phyloP scores from a whole-genome alignment of 2,113 vertebrate species.

The Thalassoma bifasciatum region DNA sequence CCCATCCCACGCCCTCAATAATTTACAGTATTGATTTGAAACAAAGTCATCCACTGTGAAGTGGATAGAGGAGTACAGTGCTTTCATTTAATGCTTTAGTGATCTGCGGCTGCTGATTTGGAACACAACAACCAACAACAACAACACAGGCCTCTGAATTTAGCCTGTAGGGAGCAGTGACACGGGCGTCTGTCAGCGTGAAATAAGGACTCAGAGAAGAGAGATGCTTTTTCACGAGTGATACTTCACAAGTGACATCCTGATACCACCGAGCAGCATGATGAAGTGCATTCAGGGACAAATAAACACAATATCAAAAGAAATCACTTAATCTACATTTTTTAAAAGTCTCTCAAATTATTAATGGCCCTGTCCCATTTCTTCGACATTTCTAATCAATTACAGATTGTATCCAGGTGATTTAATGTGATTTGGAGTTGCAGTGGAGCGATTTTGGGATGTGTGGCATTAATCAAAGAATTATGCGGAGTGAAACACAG shows the following conservation, averaged over 20 bases:
- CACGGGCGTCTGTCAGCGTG: slow-evolving; percentile 58
- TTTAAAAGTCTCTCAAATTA: slow-evolving; percentile 56
- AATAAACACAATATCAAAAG: slow-evolving; percentile 68
- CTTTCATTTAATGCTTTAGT: slow-evolving; percentile 76
- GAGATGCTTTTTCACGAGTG: slow-evolving; percentile 12
- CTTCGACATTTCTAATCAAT: slow-evolving; percentile 81
- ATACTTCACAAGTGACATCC: slow-evolving; percentile 53
- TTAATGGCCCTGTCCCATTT: slow-evolving; percentile 64
- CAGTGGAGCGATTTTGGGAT: slow-evolving; percentile 75
- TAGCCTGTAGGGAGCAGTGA: slow-evolving; percentile 44
- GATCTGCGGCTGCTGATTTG: slow-evolving; percentile 63
- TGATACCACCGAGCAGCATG: slow-evolving; percentile 27
- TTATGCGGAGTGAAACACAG: slow-evolving; percentile 76
- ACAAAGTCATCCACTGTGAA: slow-evolving; percentile 75
- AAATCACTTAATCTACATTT: slow-evolving; percentile 61
- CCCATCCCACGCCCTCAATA: slow-evolving; percentile 73
- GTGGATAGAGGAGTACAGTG: slow-evolving; percentile 64
- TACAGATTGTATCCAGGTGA: slow-evolving; percentile 82
- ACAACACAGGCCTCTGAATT: slow-evolving; percentile 49
- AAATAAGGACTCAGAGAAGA: slow-evolving; percentile 55
- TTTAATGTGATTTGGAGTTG: slow-evolving; percentile 81
- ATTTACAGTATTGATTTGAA: slow-evolving; percentile 83
- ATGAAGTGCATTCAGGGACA: slow-evolving; percentile 54
- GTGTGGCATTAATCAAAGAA: slow-evolving; percentile 80
- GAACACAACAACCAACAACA: slow-evolving; percentile 52